Evolutionary conservation across 2,113 vertebrate genomes (phyloP).

Genomic region (Dinomys branickii): DNA sequence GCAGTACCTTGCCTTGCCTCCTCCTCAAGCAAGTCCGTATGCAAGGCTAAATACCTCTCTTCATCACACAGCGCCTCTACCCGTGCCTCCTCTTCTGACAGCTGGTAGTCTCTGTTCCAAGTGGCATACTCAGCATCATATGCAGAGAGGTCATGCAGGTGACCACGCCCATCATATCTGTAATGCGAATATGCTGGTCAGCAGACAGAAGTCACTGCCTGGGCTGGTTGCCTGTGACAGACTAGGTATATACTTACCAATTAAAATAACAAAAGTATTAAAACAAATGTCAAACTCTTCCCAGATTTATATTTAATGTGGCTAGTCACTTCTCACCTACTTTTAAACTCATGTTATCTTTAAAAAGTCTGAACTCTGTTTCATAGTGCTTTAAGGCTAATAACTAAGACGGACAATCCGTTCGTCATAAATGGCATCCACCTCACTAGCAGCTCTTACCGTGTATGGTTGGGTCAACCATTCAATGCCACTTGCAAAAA

Average conservation of each 20-base stretch:
- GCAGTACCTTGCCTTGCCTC: conserved; percentile 98
- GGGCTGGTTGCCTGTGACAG: conserved; percentile 65
- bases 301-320: conserved; percentile 82
- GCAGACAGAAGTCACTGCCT: conserved; percentile 75
- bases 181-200: conserved; percentile 91
- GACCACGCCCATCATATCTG: conserved; percentile 99
- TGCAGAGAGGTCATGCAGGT: conserved; percentile 99
- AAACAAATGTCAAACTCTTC: conserved; percentile 74
- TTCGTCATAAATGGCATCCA: conserved; percentile 82
- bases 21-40: conserved; percentile 99
- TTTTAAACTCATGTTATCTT: conserved; percentile 79
- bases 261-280: conserved; percentile 73
- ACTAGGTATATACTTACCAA: conserved; percentile 87
- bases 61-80: conserved; percentile 98
- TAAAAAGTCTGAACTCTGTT: conserved; percentile 79
- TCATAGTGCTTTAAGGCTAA: conserved; percentile 78
- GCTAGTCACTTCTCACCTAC: conserved; percentile 83
- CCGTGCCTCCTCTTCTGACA: conserved; percentile 98
- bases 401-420: conserved; percentile 83
- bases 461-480: conserved; percentile 93
- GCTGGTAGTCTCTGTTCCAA: conserved; percentile 97
- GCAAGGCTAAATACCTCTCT: conserved; percentile 99
- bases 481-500: conserved; percentile 88
- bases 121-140: conserved; percentile 97
- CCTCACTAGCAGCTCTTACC: conserved; percentile 92